Conservation (phyloP, 2,113 vertebrate species). For the Oxyura jamaicensis region DNA sequence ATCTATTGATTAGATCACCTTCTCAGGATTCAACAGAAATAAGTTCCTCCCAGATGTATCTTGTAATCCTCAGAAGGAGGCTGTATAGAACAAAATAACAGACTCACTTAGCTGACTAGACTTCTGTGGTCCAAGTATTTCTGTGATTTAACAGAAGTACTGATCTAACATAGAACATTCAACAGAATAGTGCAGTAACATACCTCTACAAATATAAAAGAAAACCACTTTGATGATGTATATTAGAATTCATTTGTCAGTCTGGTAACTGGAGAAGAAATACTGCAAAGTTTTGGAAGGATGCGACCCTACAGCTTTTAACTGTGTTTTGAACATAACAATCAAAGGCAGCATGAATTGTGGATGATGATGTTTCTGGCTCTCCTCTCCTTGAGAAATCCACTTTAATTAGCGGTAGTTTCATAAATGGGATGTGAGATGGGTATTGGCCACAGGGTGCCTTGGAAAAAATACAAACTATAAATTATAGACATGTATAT, state of each 20-base stretch:
- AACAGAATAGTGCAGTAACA: neutral
- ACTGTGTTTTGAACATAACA: conserved; percentile 31
- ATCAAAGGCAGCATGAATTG: neutral
- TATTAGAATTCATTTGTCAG: conserved; percentile 29
- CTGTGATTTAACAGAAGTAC: neutral
- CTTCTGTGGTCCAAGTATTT: neutral
- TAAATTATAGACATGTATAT: neutral
- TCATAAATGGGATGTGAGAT: neutral
- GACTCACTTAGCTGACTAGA: neutral
- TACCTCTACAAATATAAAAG: neutral
- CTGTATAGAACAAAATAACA: neutral
- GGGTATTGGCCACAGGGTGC: neutral
- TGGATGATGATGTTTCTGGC: neutral
- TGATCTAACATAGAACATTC: neutral
- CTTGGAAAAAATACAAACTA: neutral
- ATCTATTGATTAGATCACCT: neutral
- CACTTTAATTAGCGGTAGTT: conserved; percentile 6
- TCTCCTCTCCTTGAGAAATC: neutral
- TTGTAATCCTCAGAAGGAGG: neutral
- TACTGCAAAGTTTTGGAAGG: neutral
- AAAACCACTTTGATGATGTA: neutral
- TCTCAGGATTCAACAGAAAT: neutral
- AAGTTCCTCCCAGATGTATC: neutral
- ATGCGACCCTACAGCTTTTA: neutral
- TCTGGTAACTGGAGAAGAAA: conserved; percentile 20